Conservation (phyloP, 2,888 invertebrate species). For the Acleris sparsana region DNA sequence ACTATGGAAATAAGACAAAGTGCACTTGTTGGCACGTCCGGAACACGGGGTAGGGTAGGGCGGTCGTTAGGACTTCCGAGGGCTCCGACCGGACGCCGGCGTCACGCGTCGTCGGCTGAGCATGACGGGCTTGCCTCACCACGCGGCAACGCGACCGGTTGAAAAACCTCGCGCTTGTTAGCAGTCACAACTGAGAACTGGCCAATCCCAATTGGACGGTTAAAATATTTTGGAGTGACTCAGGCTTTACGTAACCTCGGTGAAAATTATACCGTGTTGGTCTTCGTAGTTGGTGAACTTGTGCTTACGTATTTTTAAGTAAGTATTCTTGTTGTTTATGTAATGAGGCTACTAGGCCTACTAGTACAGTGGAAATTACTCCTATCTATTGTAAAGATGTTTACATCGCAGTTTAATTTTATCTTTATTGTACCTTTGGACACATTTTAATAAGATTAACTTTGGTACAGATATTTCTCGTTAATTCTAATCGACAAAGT, state of each 20-base stretch:
- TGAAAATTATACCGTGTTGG: slow-evolving; percentile 46
- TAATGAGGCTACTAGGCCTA: no score
- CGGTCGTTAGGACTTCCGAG: slow-evolving; percentile 65
- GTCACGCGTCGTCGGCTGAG: slow-evolving; percentile 71
- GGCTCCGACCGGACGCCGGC: slow-evolving; percentile 68
- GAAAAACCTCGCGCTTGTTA: slow-evolving; percentile 43
- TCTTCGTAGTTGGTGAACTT: slow-evolving; percentile 34
- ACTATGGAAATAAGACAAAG: slow-evolving; percentile 41
- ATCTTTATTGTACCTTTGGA: no score
- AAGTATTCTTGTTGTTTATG: no score
- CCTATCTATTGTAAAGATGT: no score
- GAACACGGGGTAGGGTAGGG: slow-evolving; percentile 55
- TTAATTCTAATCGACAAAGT: no score
- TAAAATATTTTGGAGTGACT: slow-evolving; percentile 48
- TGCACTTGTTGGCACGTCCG: slow-evolving; percentile 45
- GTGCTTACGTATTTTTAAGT: background rate
- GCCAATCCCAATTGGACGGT: slow-evolving; percentile 35
- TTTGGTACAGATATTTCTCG: no score
- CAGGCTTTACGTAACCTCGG: slow-evolving; percentile 48
- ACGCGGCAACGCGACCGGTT: slow-evolving; percentile 48
- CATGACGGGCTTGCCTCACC: slow-evolving; percentile 75
- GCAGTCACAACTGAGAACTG: slow-evolving; percentile 26
- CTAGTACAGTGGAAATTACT: no score
- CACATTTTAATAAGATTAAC: no score
- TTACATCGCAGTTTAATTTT: no score